A percentile compares a stretch with the other conserved stretches of the same genome.
Evolutionary conservation across 1,140 invertebrate species (phyloP).

Genomic region (Listronotus oregonensis): DNA sequence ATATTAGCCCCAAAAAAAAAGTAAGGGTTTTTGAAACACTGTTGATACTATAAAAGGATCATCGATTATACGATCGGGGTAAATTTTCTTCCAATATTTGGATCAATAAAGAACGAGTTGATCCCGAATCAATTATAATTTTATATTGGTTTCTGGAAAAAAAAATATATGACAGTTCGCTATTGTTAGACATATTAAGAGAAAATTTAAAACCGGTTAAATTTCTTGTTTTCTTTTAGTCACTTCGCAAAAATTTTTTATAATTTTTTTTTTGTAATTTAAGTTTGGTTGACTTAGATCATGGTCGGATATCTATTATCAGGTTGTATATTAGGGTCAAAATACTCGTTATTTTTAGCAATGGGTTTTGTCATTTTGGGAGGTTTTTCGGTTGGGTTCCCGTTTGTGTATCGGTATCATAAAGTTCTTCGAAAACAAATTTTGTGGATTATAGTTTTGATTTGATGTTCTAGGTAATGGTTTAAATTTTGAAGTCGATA

Average conservation of each 20-base stretch:
- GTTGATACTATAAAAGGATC: constrained; percentile 12
- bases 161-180: constrained; percentile 15
- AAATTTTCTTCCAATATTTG: background rate
- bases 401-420: background rate
- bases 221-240: background rate
- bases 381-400: background rate
- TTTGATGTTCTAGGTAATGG: background rate
- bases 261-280: background rate
- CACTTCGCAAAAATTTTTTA: background rate
- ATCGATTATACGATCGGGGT: background rate
- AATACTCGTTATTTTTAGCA: background rate
- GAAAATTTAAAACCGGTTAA: constrained; percentile 11
- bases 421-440: constrained; percentile 11
- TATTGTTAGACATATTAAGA: no score
- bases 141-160: constrained; percentile 22
- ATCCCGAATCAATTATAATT: constrained; percentile 18
- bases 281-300: no score
- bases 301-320: no score
- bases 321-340: no score
- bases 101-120: constrained; percentile 26
- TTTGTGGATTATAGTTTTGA: no score
- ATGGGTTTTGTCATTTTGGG: background rate
- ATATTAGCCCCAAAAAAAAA: background rate
- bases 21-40: background rate
- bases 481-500: background rate